Base-by-base conservation (phyloP, 2,797 vertebrate genomes). In the Anolis apletophallus region DNA sequence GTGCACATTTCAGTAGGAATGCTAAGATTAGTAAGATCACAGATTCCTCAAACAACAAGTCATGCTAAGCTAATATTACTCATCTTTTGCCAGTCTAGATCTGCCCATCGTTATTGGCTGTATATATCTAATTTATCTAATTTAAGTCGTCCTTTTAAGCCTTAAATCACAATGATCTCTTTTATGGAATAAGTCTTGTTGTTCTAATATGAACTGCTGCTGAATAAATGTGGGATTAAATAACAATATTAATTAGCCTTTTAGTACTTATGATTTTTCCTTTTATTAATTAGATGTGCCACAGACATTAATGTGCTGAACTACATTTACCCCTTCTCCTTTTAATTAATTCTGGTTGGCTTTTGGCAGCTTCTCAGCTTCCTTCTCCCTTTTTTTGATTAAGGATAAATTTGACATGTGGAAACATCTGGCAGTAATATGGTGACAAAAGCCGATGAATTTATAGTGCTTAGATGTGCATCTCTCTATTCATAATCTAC, bases 401-500 rank as follows among this genome's bases (percentile, higher is more conserved):
- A 34, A n/a, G 78, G 67, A 21, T 50, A 83, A n/a, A 50, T 85
- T 79, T 85, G 59, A 72, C 68, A 59, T 50, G 88, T 93, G 88
- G 90, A 93, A 93, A 91, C 88, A 90, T 89, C 89, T 86, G 79
- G 69, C 86, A 89, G 84, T 54, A 83, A 46, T 88, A 89, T 88
- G 87, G 92, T 91, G 92, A 76, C 86, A 91, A 87, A 87, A 77
- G 84, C 5, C 59, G 57, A 88, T 91, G 94, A 87, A 89, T 91
- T 91, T 83, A 84, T 91, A 92, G 85, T 92, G 83, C 90, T 86
- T 88, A 57, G 83, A 85, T 73, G 54, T 59, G 21, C 34, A 32
- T 61, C 78, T 90, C 83, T 90, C 83, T 90, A 74, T 86, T 93
- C 91, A 89, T 84, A 85, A 88, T 87, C 89, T 91, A 91, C 92